These are phyloP conservation scores for Pachypanchax playfairii DNA, from an alignment of 2,113 vertebrate species.

Conservation along the genomic window DNA sequence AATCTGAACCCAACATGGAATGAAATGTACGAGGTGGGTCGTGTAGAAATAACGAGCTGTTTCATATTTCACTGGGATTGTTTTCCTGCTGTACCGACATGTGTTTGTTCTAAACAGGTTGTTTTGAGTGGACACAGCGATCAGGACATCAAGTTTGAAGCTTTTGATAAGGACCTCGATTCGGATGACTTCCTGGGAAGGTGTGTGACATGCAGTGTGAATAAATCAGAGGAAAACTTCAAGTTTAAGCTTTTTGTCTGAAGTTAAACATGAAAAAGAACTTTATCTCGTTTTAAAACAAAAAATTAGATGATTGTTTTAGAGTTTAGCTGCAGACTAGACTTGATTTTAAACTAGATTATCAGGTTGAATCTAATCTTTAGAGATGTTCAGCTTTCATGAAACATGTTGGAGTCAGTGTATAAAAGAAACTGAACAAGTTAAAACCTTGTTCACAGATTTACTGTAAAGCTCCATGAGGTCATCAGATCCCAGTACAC, in stretches of 20 bases:
- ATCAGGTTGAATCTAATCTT: background rate
- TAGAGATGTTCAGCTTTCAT: background rate
- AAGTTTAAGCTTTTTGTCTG: too few relatives aligned
- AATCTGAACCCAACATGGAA: slow-evolving; percentile 91
- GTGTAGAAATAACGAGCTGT: background rate
- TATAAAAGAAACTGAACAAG: background rate
- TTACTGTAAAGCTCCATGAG: slow-evolving; percentile 68
- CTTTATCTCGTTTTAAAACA: too few relatives aligned
- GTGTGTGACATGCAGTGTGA: slow-evolving; percentile 65
- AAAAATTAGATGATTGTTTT: too few relatives aligned
- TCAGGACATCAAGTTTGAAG: slow-evolving; percentile 84
- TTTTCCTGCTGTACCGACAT: background rate
- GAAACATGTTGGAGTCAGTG: background rate
- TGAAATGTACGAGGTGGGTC: slow-evolving; percentile 88
- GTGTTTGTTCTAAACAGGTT: slow-evolving; percentile 66
- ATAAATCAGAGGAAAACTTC: background rate
- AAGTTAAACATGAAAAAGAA: too few relatives aligned
- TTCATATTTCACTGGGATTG: background rate
- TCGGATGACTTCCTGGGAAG: slow-evolving; percentile 91
- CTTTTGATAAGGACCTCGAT: slow-evolving; percentile 91
- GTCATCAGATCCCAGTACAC: slow-evolving; percentile 70
- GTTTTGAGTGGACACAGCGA: slow-evolving; percentile 75
- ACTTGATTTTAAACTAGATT: too few relatives aligned
- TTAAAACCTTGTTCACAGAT: slow-evolving; percentile 57
- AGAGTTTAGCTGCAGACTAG: too few relatives aligned